Evolutionary conservation across 2,797 vertebrate species (phyloP).

Genomic region (Coreius guichenoti): DNA sequence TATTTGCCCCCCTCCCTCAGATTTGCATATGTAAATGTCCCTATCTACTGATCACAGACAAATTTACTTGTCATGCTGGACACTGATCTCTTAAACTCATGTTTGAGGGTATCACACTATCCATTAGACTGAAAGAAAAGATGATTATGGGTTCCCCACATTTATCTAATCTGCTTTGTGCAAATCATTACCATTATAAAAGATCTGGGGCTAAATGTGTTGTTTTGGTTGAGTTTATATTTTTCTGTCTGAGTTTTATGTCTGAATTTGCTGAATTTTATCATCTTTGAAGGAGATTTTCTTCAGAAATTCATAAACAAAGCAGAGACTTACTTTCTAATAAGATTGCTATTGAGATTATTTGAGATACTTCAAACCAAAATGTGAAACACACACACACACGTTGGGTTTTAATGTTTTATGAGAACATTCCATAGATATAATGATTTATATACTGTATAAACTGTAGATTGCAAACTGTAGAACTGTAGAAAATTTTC

Average conservation of each 20-base stretch:
- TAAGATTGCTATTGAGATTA: neutral
- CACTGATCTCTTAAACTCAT: neutral
- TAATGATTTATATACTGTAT: neutral
- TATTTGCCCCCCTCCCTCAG: neutral
- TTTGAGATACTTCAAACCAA: neutral
- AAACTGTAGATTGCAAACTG: neutral
- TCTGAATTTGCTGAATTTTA: neutral
- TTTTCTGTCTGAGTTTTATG: neutral
- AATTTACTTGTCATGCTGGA: constrained; percentile 9
- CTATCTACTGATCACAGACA: constrained; percentile 4
- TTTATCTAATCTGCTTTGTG: neutral
- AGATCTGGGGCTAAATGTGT: neutral
- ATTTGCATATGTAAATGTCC: neutral
- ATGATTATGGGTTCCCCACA: neutral
- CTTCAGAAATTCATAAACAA: neutral
- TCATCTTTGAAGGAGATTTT: neutral
- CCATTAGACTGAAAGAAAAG: neutral
- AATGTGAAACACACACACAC: neutral
- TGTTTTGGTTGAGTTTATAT: neutral
- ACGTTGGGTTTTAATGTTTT: neutral
- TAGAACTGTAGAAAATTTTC: neutral
- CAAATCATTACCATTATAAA: neutral
- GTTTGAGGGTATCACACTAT: neutral
- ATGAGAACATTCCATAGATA: neutral
- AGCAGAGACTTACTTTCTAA: neutral